Conservation (phyloP, 30 jellyfish, hydroid and myxozoan genomes). For the Morbakka virulenta region DNA sequence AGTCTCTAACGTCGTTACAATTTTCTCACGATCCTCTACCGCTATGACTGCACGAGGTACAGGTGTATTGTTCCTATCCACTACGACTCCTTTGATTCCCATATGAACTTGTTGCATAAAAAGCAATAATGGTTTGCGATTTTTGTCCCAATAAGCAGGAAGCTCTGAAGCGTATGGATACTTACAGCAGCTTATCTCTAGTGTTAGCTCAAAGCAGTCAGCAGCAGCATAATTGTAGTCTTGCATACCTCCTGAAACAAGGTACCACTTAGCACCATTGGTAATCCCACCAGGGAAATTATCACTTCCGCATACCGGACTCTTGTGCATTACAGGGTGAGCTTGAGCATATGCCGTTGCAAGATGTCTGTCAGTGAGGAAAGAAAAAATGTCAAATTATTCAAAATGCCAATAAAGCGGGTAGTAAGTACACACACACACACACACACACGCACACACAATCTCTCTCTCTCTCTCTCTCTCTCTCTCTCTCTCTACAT, state of each 20-base stretch:
- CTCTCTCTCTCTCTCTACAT: too few relatives aligned
- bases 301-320: conserved; percentile 67
- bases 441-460: too few relatives aligned
- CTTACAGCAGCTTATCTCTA: conserved; percentile 88
- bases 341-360: conserved; percentile 66
- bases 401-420: too few relatives aligned
- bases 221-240: conserved; percentile 90
- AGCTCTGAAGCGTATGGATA: conserved; percentile 53
- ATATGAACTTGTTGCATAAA: conserved; percentile 71
- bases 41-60: conserved; percentile 44
- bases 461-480: too few relatives aligned
- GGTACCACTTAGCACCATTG: conserved; percentile 95
- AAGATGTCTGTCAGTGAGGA: too few relatives aligned
- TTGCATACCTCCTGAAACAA: conserved; percentile 95
- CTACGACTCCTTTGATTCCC: conserved; percentile 91
- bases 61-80: conserved; percentile 13
- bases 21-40: conserved; percentile 50
- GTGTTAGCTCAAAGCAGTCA: conserved; percentile 88
- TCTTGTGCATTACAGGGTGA: conserved; percentile 70
- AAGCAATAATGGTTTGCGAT: conserved; percentile 61
- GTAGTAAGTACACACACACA: too few relatives aligned
- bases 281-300: conserved; percentile 90
- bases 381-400: too few relatives aligned
- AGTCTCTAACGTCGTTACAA: conserved; percentile 31
- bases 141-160: conserved; percentile 52